These are phyloP conservation scores for Aythya baeri DNA, from an alignment of 2,113 vertebrate genomes.

Conservation along the genomic window DNA sequence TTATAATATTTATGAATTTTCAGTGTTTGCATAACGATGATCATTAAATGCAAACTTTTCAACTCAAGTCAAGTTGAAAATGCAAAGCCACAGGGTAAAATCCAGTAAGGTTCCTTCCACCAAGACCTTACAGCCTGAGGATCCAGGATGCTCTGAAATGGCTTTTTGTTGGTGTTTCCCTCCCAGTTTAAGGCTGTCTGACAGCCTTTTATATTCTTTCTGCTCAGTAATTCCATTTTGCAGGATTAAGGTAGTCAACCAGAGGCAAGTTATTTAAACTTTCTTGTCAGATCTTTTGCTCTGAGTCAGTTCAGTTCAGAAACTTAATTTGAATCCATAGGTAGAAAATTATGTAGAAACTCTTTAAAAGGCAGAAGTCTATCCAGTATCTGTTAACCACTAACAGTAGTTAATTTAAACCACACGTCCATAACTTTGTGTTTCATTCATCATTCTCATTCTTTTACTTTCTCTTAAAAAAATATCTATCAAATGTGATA, in stretches of 20 bases:
- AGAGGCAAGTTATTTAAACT: background rate
- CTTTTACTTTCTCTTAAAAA: background rate
- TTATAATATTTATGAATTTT: background rate
- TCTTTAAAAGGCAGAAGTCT: background rate
- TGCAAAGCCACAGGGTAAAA: background rate
- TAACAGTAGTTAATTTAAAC: background rate
- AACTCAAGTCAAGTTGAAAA: background rate
- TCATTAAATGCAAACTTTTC: background rate
- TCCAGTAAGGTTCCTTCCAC: background rate
- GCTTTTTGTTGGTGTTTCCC: background rate
- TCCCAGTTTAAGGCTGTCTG: background rate
- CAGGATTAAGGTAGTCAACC: background rate
- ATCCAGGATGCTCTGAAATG: background rate
- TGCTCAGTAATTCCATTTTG: background rate
- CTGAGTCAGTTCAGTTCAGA: background rate
- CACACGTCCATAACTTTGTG: background rate
- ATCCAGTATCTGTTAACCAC: background rate
- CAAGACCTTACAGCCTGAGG: background rate
- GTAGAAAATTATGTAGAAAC: background rate
- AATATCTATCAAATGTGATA: background rate
- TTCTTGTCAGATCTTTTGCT: background rate
- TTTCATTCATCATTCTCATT: background rate
- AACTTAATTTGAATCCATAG: background rate
- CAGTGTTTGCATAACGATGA: background rate
- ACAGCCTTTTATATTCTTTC: background rate